Conservation (phyloP, 2,888 invertebrate genomes). For the Leptura quadrifasciata region DNA sequence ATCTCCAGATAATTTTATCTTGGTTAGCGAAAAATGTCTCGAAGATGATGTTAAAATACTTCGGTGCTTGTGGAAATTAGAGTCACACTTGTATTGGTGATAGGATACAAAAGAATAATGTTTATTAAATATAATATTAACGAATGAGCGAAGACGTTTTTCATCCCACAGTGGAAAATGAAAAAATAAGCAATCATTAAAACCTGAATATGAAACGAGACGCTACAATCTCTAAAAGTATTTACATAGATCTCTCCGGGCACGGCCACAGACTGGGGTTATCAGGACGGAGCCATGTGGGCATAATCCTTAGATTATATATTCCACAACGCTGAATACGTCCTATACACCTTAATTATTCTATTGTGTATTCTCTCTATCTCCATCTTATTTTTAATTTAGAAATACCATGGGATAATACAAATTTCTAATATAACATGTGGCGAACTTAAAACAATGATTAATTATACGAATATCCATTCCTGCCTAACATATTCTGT, state of each 20-base stretch:
- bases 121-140: no score
- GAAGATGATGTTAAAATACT: no score
- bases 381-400: not conserved
- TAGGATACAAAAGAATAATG: no score
- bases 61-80: no score
- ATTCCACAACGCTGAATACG: not conserved
- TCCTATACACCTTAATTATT: not conserved
- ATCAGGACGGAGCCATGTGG: not conserved
- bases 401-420: not conserved
- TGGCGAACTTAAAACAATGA: not conserved
- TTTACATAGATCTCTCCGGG: not conserved
- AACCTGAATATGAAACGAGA: not conserved
- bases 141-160: no score
- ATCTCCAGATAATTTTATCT: no score
- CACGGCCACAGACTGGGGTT: not conserved
- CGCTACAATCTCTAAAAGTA: not conserved
- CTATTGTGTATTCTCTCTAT: not conserved
- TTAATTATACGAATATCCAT: no score
- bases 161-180: no score
- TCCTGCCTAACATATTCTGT: not conserved
- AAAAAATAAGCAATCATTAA: no score
- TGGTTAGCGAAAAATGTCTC: no score
- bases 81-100: no score
- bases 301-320: not conserved
- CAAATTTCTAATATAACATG: not conserved